These are phyloP conservation scores for Melinopterus prodromus DNA, from an alignment of 2,888 invertebrate genomes.

Conservation along the genomic window DNA sequence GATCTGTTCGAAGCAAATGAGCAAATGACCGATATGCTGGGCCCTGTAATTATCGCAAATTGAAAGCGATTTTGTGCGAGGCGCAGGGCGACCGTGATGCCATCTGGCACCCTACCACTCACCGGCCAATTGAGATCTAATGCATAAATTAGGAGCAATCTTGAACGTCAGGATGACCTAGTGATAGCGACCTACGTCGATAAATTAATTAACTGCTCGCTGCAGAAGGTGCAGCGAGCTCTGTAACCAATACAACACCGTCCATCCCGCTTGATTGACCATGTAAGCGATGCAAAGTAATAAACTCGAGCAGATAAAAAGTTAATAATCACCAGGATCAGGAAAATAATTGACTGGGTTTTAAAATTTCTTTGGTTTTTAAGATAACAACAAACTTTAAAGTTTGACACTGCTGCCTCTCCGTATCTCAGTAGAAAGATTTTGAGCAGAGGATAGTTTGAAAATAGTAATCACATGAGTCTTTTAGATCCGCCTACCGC, in stretches of 20 bases:
- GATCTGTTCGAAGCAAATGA: neutral
- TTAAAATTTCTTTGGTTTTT: no score
- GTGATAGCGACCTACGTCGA: neutral
- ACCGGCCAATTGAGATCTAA: conserved; percentile 4
- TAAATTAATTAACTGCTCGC: neutral
- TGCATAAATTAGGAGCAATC: conserved; percentile 4
- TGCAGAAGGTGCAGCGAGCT: neutral
- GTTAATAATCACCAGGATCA: no score
- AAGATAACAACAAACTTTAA: no score
- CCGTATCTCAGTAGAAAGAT: no score
- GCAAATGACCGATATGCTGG: conserved; percentile 4
- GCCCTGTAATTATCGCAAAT: neutral
- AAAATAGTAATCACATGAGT: no score
- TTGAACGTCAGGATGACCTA: neutral
- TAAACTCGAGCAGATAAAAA: neutral
- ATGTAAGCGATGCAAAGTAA: neutral
- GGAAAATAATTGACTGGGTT: no score
- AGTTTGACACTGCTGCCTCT: no score
- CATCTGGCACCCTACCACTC: neutral
- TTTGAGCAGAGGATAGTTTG: no score
- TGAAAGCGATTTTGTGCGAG: neutral
- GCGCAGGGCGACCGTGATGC: neutral
- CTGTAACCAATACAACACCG: neutral
- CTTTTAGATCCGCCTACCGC: no score
- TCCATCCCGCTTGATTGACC: neutral